phyloP scores from a whole-genome alignment of 2,888 invertebrate genomes.

The Carcina quercana region DNA sequence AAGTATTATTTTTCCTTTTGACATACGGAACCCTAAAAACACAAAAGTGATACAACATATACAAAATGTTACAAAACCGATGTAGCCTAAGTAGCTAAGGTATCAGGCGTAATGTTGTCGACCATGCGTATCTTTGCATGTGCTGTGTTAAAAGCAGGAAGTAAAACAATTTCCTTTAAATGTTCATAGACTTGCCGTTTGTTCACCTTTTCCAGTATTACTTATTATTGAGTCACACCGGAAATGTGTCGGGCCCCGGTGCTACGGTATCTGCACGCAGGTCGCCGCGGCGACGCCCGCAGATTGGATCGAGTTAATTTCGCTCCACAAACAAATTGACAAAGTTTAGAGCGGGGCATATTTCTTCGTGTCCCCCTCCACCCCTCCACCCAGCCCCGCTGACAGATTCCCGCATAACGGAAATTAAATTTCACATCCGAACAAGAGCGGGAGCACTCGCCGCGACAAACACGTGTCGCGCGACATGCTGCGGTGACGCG shows the following conservation, averaged over 20 bases:
- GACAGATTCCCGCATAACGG: conserved; percentile 68
- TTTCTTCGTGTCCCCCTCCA: conserved; percentile 55
- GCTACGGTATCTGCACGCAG: conserved; percentile 48
- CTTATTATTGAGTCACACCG: conserved; percentile 29
- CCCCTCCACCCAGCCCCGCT: conserved; percentile 35
- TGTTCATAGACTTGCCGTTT: conserved; percentile 23
- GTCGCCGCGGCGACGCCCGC: conserved; percentile 52
- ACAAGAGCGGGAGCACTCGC: conserved; percentile 61
- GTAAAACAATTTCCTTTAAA: too few species aligned
- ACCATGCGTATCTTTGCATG: too few species aligned
- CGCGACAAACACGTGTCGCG: conserved; percentile 54
- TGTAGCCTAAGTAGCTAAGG: too few species aligned
- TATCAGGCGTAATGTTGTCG: too few species aligned
- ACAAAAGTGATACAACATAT: too few species aligned
- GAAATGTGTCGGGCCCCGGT: conserved; percentile 47
- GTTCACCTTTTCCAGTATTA: conserved; percentile 39
- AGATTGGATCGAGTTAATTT: conserved; percentile 75
- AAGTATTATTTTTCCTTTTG: too few species aligned
- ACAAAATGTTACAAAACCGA: too few species aligned
- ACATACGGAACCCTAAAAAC: too few species aligned
- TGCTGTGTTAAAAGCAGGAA: too few species aligned
- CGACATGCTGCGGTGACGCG: conserved; percentile 29
- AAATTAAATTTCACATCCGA: conserved; percentile 75
- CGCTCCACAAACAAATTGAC: conserved; percentile 75
- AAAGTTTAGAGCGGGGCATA: conserved; percentile 74